phyloP scores from a whole-genome alignment of 1,140 invertebrate genomes.

The Zophobas atratus region DNA sequence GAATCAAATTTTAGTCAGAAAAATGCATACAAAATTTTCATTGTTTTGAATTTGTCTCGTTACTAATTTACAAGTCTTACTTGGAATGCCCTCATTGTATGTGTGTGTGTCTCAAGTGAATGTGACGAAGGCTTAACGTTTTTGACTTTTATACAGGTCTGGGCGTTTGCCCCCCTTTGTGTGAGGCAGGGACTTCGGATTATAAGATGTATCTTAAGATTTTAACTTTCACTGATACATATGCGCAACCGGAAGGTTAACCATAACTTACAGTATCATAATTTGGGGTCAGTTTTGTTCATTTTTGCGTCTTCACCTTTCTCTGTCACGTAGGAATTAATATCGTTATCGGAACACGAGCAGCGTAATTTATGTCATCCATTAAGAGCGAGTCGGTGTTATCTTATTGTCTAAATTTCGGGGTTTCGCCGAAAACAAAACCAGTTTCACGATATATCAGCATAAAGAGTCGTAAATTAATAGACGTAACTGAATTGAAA shows the following conservation, averaged over 20 bases:
- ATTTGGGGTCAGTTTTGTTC: conserved; percentile 37
- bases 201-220: conserved; percentile 35
- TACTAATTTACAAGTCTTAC: conserved; percentile 7
- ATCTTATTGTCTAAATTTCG: conserved; percentile 16
- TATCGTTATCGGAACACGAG: background rate
- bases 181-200: conserved; percentile 21
- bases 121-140: conserved; percentile 23
- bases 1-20: background rate
- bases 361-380: background rate
- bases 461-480: conserved; percentile 25
- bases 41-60: background rate
- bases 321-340: conserved; percentile 17
- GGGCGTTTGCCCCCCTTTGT: conserved; percentile 37
- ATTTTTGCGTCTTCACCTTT: conserved; percentile 37
- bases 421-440: conserved; percentile 21
- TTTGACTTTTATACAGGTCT: conserved; percentile 37
- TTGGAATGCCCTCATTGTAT: conserved; percentile 34
- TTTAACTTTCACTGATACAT: conserved; percentile 46
- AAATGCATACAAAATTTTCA: background rate
- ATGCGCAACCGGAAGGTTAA: conserved; percentile 41
- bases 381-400: background rate
- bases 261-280: conserved; percentile 23
- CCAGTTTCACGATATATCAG: conserved; percentile 27
- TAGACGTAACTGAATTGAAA: conserved; percentile 36
- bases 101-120: conserved; percentile 30